Base-by-base conservation (phyloP, 1,140 invertebrate species). In the Drosophila truncata region DNA sequence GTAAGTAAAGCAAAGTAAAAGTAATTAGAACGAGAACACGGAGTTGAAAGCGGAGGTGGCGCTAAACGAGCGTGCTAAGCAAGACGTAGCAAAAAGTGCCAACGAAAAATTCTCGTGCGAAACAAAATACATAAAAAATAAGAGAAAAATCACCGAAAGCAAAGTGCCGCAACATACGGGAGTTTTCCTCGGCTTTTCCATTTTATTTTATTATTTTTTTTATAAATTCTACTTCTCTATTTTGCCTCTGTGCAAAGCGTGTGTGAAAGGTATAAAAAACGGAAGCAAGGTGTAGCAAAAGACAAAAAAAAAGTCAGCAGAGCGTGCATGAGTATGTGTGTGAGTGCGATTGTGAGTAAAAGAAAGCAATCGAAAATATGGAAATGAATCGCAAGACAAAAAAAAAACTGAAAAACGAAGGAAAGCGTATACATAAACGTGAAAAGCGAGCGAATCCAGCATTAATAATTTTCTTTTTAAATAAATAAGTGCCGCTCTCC, bases 271-370 rank as follows among this genome's bases (percentile, higher is more conserved):
- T 87, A 83, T 58, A 64, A 64, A 83, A 88, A 88, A 77, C 84
- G 80, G 80, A 88, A 88, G 84, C 84, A 88, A 87, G 83, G 83
- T 87, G 82, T 86, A 85, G 82, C 78, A 69, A 82, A 86, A 74
- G 78, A 84, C 77, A 66, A 72, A 75, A 82, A 73, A 82, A 84
- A 85, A 84, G 55, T 55, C 65, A 86, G 62, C 82, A 78, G 80
- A 87, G 80, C 78, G 73, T 54, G 63, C 52, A 58, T 72, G 73
- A 63, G 73, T 60, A 25, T 70, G 70, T 82, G 82, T 85, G 78
- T 81, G 82, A 55, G 52, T 55, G 33, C 52, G 52, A 55, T 55
- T 66, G 76, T 66, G 85, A 84, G 85, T 75, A 69, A 90, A 90
- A 80, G 84, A 90, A 88, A 88, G 85, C 85, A 88, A 64, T 72